These are phyloP conservation scores for Parambassis ranga DNA, from an alignment of 2,797 vertebrate species.

Conservation along the genomic window DNA sequence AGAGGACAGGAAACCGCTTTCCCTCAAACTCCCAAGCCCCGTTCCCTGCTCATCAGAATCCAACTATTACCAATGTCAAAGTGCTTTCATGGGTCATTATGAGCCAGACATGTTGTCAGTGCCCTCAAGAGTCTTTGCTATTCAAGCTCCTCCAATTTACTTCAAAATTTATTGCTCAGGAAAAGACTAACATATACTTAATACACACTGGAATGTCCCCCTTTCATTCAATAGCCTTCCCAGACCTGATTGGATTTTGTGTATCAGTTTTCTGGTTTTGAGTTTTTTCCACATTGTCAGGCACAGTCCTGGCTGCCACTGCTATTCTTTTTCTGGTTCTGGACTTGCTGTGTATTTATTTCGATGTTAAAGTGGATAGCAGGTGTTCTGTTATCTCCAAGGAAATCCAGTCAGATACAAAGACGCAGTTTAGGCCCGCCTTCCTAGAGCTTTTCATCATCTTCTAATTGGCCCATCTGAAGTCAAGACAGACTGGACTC, in stretches of 20 bases:
- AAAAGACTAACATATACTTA: conserved; percentile 70
- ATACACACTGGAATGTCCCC: conserved; percentile 70
- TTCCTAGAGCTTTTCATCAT: conserved; percentile 74
- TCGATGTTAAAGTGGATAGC: conserved; percentile 63
- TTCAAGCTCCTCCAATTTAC: conserved; percentile 58
- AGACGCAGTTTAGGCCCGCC: conserved; percentile 54
- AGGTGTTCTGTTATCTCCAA: conserved; percentile 68
- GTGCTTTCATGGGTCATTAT: conserved; percentile 68
- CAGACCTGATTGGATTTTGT: conserved; percentile 64
- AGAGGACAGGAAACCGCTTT: conserved; percentile 38
- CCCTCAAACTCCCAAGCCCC: conserved; percentile 32
- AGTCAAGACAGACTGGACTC: conserved; percentile 67
- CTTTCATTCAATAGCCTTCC: conserved; percentile 62
- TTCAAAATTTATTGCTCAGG: conserved; percentile 70
- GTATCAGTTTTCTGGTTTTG: conserved; percentile 34
- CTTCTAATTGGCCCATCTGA: conserved; percentile 78
- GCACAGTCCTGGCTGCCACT: conserved; percentile 10
- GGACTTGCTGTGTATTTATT: conserved; percentile 43
- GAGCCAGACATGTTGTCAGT: conserved; percentile 67
- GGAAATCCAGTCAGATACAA: conserved; percentile 55
- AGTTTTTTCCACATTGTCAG: conserved; percentile 21
- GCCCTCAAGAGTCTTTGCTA: conserved; percentile 52
- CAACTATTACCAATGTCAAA: conserved; percentile 63
- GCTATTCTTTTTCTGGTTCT: not conserved
- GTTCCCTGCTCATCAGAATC: conserved; percentile 51